Evolutionary conservation across 2,888 invertebrate genomes (phyloP).

Genomic region (Dasypogon diadema): DNA sequence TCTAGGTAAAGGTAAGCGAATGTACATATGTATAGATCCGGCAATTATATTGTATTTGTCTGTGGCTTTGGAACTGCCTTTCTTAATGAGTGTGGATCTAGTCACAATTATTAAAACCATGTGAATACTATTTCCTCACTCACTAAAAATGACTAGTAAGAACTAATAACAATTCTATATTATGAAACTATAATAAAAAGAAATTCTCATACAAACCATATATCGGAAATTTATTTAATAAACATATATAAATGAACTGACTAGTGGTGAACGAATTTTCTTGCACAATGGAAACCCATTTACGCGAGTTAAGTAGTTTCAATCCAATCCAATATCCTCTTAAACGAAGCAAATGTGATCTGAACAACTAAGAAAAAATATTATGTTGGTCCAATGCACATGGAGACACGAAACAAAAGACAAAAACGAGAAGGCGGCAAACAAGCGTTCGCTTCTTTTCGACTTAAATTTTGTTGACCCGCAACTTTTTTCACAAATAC

Average conservation of each 20-base stretch:
- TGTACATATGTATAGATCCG: neutral
- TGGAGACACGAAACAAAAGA: slow-evolving; percentile 51
- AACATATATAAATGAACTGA: slow-evolving; percentile 8
- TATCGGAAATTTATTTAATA: neutral
- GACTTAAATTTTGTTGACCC: slow-evolving; percentile 55
- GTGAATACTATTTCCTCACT: slow-evolving; percentile 70
- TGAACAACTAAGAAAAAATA: slow-evolving; percentile 12
- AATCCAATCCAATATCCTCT: slow-evolving; percentile 42
- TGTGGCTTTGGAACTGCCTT: slow-evolving; percentile 62
- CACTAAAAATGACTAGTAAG: slow-evolving; percentile 67
- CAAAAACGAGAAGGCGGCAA: slow-evolving; percentile 49
- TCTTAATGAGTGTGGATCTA: slow-evolving; percentile 71
- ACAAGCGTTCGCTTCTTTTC: slow-evolving; percentile 49
- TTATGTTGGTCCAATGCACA: slow-evolving; percentile 54
- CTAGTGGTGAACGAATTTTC: slow-evolving; percentile 14
- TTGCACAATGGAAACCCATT: slow-evolving; percentile 38
- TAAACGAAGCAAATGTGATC: slow-evolving; percentile 30
- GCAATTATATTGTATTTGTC: slow-evolving; percentile 27
- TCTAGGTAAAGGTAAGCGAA: neutral
- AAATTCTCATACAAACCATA: slow-evolving; percentile 38
- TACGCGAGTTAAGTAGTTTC: slow-evolving; percentile 47
- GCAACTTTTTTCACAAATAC: slow-evolving; percentile 54
- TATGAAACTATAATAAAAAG: slow-evolving; percentile 1
- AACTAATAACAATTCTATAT: neutral
- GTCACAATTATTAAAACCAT: slow-evolving; percentile 66